phyloP scores from a whole-genome alignment of 1,140 invertebrate genomes.

The Camponotus floridanus region DNA sequence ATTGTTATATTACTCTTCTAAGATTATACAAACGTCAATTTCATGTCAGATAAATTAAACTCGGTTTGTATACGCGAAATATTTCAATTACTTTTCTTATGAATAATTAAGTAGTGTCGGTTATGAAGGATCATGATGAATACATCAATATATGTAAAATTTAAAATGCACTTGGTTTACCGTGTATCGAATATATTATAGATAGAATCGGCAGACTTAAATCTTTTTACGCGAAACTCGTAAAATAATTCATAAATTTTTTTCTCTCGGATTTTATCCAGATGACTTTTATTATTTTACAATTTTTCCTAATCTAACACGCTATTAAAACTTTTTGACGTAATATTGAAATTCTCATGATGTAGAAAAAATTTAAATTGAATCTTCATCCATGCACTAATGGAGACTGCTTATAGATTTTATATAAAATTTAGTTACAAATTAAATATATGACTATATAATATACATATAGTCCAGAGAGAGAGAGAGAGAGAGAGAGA shows the following conservation, averaged over 20 bases:
- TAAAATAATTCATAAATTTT: conserved; percentile 6
- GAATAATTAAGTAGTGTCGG: background rate
- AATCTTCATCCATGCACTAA: background rate
- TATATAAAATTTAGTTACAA: conserved; percentile 23
- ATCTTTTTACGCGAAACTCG: conserved; percentile 8
- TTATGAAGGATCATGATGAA: background rate
- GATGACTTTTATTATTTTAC: conserved; percentile 18
- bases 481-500: background rate
- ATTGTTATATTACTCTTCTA: background rate
- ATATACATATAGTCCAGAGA: background rate
- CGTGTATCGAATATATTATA: background rate
- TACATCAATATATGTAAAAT: background rate
- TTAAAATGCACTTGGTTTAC: background rate
- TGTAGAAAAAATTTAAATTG: conserved; percentile 1
- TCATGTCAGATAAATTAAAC: background rate
- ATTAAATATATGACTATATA: background rate
- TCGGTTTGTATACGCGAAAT: too few species aligned
- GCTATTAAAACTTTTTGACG: conserved; percentile 4
- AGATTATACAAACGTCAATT: background rate
- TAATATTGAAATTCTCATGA: conserved; percentile 16
- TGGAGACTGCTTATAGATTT: background rate
- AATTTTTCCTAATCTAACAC: background rate
- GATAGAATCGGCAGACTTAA: background rate
- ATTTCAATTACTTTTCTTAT: background rate
- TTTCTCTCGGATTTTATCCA: background rate